phyloP scores from a whole-genome alignment of 2,888 invertebrate genomes.

The Phytoseiulus persimilis region DNA sequence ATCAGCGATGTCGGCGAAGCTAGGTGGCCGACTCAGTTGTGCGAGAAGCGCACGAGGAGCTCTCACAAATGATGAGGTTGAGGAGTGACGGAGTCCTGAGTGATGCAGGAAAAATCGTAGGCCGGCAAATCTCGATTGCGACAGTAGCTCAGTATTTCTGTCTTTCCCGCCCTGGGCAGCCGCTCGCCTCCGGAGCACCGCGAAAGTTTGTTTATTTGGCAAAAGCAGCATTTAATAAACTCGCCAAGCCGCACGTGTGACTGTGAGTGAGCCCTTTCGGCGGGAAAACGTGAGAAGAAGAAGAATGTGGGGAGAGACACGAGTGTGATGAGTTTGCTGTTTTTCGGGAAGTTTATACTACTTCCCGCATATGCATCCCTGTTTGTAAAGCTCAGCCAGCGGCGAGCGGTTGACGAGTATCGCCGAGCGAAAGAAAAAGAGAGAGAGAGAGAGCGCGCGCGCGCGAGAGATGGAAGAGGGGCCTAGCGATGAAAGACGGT shows the following conservation, averaged over 20 bases:
- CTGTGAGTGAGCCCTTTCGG: not conserved
- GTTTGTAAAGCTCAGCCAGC: not conserved
- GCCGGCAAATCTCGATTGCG: no score
- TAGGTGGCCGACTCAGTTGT: not conserved
- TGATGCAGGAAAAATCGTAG: no score
- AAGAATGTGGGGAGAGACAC: not conserved
- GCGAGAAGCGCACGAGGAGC: not conserved
- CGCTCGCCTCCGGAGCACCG: not conserved
- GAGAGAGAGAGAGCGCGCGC: not conserved
- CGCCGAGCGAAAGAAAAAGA: not conserved
- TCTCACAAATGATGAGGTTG: no score
- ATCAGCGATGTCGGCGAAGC: not conserved
- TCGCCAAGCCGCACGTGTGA: not conserved
- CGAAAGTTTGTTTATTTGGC: not conserved
- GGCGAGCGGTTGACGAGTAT: not conserved
- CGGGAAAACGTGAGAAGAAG: not conserved
- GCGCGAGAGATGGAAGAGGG: no score
- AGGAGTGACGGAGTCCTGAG: no score
- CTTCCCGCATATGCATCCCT: not conserved
- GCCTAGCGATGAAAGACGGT: not conserved
- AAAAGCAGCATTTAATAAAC: not conserved
- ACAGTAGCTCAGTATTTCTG: no score
- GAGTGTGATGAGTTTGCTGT: not conserved
- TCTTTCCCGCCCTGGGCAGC: no score
- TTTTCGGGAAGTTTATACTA: not conserved